These are phyloP conservation scores for Sorex maritimensis DNA, from an alignment of 2,797 vertebrate genomes.

Conservation along the genomic window DNA sequence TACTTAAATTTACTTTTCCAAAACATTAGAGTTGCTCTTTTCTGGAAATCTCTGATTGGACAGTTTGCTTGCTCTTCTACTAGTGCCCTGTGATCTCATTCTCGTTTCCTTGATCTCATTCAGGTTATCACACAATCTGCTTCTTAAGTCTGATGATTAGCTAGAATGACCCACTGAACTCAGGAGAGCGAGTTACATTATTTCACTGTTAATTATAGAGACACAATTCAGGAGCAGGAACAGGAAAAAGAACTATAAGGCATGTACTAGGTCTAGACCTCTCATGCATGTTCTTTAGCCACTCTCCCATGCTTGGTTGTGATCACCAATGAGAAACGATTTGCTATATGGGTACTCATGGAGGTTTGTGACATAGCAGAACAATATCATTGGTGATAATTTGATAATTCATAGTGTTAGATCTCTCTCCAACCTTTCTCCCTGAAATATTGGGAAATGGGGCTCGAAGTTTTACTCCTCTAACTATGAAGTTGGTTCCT, in stretches of 20 bases:
- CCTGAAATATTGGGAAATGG: neutral
- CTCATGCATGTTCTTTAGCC: too few relatives aligned
- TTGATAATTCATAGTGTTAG: neutral
- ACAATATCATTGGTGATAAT: neutral
- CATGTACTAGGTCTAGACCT: too few relatives aligned
- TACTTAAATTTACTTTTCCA: neutral
- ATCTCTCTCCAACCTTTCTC: neutral
- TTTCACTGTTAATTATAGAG: neutral
- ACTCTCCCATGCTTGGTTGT: neutral
- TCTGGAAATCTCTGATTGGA: conserved; percentile 13
- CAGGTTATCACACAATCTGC: neutral
- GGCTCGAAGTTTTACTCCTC: neutral
- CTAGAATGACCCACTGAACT: neutral
- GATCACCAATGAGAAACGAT: neutral
- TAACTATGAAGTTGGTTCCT: too few relatives aligned
- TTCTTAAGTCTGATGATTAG: neutral
- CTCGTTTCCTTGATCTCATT: too few relatives aligned
- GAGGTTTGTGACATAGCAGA: neutral
- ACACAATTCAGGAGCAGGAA: neutral
- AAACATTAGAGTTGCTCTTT: too few relatives aligned
- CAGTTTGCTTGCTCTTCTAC: neutral
- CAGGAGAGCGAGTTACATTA: neutral
- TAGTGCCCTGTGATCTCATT: neutral
- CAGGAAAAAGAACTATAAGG: neutral
- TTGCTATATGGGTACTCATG: neutral